Evolutionary conservation across 2,888 invertebrate genomes (phyloP).

Genomic region (Pogonocherus hispidulus): DNA sequence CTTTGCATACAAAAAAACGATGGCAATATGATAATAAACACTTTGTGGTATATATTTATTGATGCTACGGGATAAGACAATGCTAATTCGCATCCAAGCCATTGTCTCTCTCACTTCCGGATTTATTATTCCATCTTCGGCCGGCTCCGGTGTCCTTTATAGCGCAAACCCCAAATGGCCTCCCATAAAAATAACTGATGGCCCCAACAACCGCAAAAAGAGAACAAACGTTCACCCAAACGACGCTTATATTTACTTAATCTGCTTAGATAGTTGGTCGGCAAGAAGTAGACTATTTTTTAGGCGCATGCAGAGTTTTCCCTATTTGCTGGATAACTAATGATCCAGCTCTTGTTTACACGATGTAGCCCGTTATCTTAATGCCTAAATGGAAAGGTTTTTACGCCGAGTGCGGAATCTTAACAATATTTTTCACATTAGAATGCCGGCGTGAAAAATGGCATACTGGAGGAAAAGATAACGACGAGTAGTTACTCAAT

Average conservation of each 20-base stretch:
- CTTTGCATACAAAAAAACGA: too few relatives aligned
- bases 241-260: slow-evolving; percentile 1
- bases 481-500: too few relatives aligned
- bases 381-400: neutral
- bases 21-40: too few relatives aligned
- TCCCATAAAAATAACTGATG: neutral
- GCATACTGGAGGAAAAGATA: too few relatives aligned
- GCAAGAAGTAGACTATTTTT: slow-evolving; percentile 11
- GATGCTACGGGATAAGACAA: too few relatives aligned
- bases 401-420: neutral
- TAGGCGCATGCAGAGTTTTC: neutral
- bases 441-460: neutral
- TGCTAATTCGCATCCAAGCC: too few relatives aligned
- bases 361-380: slow-evolving; percentile 2
- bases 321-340: neutral
- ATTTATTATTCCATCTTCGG: neutral
- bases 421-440: neutral
- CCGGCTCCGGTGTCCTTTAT: neutral
- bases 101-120: too few relatives aligned
- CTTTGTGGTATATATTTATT: too few relatives aligned
- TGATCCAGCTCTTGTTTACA: neutral
- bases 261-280: slow-evolving; percentile 10
- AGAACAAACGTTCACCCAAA: neutral
- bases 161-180: neutral
- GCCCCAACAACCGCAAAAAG: neutral